Evolutionary conservation across 92 coral and sea anemone species (phyloP), one percentile per base, ranked within the genome.

Genomic region (Zoanthus gigantus): DNA sequence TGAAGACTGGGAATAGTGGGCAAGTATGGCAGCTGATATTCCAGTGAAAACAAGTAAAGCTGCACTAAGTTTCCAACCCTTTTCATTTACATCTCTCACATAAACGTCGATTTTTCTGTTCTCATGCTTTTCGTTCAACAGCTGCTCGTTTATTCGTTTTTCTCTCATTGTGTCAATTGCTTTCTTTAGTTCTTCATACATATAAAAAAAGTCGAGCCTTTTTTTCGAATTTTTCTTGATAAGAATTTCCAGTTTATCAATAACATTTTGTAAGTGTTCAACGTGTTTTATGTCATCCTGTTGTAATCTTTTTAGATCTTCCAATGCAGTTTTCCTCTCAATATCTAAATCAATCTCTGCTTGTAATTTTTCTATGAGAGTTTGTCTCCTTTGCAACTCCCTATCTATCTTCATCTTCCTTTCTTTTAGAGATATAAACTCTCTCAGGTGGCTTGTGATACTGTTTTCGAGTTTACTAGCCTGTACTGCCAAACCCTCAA

Each of bases 121-220:
- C 6, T 45, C 79, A 13, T 31, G 44, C 52, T 72, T 81, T 18
- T 72, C 85, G 32, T 18, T 46, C 29, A 60, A 61, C 73, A 60
- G 66, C 23, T 91, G 84, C 54, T 91, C 87, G 44, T 72, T 47
- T 73, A 88, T 86, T 12, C 94, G 94, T 72, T 88, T 87, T 79
- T 91, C 92, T 63, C 84, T 84, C 74, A 91, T 82, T 28, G 84
- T 44, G 56, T 88, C 82, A 66, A 91, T 82, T 7, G 92, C 91
- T 82, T 78, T 91, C 90, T 91, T 91, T 28, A 91, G 56, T 23
- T 91, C 94, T 76, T 91, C 94, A 72, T 91, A 91, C 16, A 88
- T 89, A 89, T 90, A 78, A 65, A 58, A 91, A 77, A 77, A 85
- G 13, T 90, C 88, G 23, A 88, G 92, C 9, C 87, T 60, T 63